Base-by-base conservation (phyloP, 2,888 invertebrate species). In the Cactoblastis cactorum region DNA sequence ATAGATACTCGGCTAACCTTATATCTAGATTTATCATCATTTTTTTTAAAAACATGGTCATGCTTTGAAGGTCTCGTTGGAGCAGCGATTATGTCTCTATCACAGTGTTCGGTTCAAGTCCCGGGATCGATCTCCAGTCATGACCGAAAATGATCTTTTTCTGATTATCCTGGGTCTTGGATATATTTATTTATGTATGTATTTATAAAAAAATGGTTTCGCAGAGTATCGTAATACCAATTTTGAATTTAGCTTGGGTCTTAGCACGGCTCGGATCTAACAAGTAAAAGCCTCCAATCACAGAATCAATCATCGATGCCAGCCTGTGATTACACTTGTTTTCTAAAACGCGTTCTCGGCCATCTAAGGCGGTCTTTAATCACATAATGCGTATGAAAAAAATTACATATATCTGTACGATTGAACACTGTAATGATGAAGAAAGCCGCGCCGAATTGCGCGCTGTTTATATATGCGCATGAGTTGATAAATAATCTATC, bases 401-500 rank as follows among this genome's bases (percentile, higher is more conserved):
- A 46, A 46, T 46, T 46, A 46, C 35, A 46, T 34, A 35, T 46
- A 19, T 46, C 28, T 8, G 9, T 28, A 11, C 28, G 14, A 43
- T 43, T 28, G 28, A 43, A 43, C 17, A 43, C 43, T 28, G 28
- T 43, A 35, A 47, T 47, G 35, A 22, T 37, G 9, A 24, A 37
- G 47, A 37, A 37, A 47, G 47, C 18, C n/a, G 33, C 32, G 17
- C 33, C 33, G 35, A 47, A 47, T 47, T 47, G 47, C 37, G 14
- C 47, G 15, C 35, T n/a, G 12, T 24, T 24, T 19, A 52, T 55
- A 56, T 59, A 53, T 55, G 54, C 60, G 57, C 52, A 47, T 22
- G 12, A 41, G 56, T 63, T 65, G 62, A 70, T 64, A 70, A 62
- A 59, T 65, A 52, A 71, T 68, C 68, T 77, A 79, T 74, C 72